Percentiles rank a stretch among this genome's conserved stretches.
These are phyloP conservation scores for Himalopsyche kuldschensis DNA, from an alignment of 2,888 invertebrate species.

Conservation along the genomic window DNA sequence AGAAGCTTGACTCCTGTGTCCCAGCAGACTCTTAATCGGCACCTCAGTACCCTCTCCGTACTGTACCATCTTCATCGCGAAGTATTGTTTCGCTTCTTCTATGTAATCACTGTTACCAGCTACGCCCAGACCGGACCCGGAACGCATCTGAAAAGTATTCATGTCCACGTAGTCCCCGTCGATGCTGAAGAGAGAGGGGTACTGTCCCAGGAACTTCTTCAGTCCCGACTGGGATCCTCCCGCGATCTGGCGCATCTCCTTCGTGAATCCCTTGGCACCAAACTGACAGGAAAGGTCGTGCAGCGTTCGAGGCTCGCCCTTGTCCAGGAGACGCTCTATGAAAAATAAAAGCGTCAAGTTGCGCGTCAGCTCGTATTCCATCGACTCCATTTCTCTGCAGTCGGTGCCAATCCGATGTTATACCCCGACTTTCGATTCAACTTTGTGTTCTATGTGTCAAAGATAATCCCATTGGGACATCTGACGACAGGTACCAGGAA, in stretches of 20 bases:
- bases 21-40: slow-evolving; percentile 93
- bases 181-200: slow-evolving; percentile 93
- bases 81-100: slow-evolving; percentile 96
- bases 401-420: slow-evolving; percentile 32
- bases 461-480: slow-evolving; percentile 36
- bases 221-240: slow-evolving; percentile 95
- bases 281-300: slow-evolving; percentile 99
- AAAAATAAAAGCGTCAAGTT: slow-evolving; percentile 98
- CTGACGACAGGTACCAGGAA: slow-evolving; percentile 23
- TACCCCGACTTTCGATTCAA: slow-evolving; percentile 29
- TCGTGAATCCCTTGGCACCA: slow-evolving; percentile 97
- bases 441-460: slow-evolving; percentile 33
- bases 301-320: slow-evolving; percentile 91
- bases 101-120: slow-evolving; percentile 81
- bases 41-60: slow-evolving; percentile 96
- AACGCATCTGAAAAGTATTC: slow-evolving; percentile 74
- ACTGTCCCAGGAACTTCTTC: slow-evolving; percentile 94
- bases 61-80: slow-evolving; percentile 91
- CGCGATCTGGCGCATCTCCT: slow-evolving; percentile 96
- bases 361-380: slow-evolving; percentile 90
- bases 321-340: slow-evolving; percentile 96
- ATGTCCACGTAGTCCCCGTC: slow-evolving; percentile 90
- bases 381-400: slow-evolving; percentile 74
- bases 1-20: slow-evolving; percentile 94
- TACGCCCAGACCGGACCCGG: slow-evolving; percentile 58